A percentile compares a stretch with the other conserved stretches of the same genome.
phyloP scores from a whole-genome alignment of 2,888 invertebrate genomes.

The Drosophila conformis region DNA sequence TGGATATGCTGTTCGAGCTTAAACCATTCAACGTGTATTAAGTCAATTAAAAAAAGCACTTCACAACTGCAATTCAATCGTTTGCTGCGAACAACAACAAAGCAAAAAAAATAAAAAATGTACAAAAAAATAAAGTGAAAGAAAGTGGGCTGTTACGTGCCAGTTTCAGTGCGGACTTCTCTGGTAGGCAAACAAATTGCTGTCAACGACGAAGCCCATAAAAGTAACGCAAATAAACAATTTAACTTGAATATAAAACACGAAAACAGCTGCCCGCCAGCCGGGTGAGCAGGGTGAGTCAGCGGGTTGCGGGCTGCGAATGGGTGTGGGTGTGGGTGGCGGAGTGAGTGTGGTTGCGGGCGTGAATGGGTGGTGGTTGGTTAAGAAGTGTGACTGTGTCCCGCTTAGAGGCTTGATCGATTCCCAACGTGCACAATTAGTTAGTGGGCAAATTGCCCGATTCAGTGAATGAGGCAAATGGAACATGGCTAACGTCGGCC shows the following conservation, averaged over 20 bases:
- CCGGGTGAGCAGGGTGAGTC: background rate
- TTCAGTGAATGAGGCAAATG: slow-evolving; percentile 42
- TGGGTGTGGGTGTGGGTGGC: background rate
- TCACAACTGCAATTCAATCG: slow-evolving; percentile 5
- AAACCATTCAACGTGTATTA: background rate
- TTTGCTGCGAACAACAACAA: slow-evolving; percentile 9
- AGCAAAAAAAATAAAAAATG: background rate
- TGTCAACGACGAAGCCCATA: slow-evolving; percentile 71
- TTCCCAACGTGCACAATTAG: slow-evolving; percentile 68
- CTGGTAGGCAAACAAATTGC: slow-evolving; percentile 58
- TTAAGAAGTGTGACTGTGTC: slow-evolving; percentile 12
- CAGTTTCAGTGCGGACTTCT: slow-evolving; percentile 9
- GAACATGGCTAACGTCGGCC: slow-evolving; percentile 31
- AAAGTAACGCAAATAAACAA: slow-evolving; percentile 76
- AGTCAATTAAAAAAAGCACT: background rate
- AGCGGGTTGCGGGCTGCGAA: background rate
- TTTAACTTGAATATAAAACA: slow-evolving; percentile 66
- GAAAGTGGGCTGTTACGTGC: slow-evolving; percentile 24
- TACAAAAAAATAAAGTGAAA: background rate
- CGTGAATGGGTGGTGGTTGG: background rate
- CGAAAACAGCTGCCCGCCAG: slow-evolving; percentile 58
- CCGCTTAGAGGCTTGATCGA: slow-evolving; percentile 66
- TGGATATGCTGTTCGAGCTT: background rate
- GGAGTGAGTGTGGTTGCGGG: background rate
- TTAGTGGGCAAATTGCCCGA: slow-evolving; percentile 71